Evolutionary conservation across 2,113 vertebrate species (phyloP), one percentile per base, ranked within the genome.

Genomic region (Engystomops pustulosus): DNA sequence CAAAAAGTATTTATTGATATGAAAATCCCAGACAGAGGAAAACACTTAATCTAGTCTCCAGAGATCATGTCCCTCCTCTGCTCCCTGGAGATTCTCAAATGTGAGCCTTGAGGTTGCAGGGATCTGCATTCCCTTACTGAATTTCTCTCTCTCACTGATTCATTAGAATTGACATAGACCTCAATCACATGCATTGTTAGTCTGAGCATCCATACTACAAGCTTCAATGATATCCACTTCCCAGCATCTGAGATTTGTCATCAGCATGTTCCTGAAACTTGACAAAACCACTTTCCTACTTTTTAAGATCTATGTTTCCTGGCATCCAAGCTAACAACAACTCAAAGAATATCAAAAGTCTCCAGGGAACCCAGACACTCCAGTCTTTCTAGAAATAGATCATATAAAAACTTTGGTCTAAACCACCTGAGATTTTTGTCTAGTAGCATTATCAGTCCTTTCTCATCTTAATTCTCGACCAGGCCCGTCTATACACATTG

Each of bases 1-100:
- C 60, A 80, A 80, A 45, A 49, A 80, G 45, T 45, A 68, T 80
- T 79, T 79, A 79, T 79, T 80, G 68, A 47, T 49, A 68, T 68
- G 60, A 67, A 80, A 68, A 68, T 80, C 60, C 23, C 76, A 79
- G 77, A 65, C 77, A 79, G 76, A 30, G 51, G 38, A 60, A 79
- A 60, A 65, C 58, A 65, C 58, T 79, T 62, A 30, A 65, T 62
- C 23, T 25, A 47, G 36, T 60, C 38, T 79, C 36, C 36, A 32
- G 77, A 79, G 53, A 79, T 77, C 49, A 58, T 77, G 49, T 53
- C 51, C 74, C n/a, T 58, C 74, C 8, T 36, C 74, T 58, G 74
- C 49, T 58, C 49, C n/a, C 47, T 23, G 15, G 49, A 77, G 74
- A 38, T 77, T 11, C 30, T n/a, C 15, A 77, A 53, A 55, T 55